Conservation (phyloP, 2,113 vertebrate species). For the Gopherus evgoodei region DNA sequence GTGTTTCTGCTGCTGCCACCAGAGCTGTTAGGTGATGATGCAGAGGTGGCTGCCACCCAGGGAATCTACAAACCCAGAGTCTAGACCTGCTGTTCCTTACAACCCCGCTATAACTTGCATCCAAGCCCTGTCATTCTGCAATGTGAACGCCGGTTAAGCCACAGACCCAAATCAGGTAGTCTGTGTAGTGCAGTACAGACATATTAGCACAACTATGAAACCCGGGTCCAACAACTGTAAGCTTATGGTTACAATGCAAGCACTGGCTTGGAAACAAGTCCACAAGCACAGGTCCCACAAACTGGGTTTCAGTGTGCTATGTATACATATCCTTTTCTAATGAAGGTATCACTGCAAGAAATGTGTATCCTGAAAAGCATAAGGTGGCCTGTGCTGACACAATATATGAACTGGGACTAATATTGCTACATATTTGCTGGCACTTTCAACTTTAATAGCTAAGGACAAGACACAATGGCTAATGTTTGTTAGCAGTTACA, state of each 20-base stretch:
- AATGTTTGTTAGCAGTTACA: not conserved
- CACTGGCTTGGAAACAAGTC: not conserved
- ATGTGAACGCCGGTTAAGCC: not conserved
- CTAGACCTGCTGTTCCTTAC: no score
- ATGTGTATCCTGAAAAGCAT: not conserved
- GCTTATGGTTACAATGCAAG: not conserved
- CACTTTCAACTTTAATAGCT: not conserved
- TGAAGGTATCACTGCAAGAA: not conserved
- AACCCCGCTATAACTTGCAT: not conserved
- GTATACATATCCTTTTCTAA: not conserved
- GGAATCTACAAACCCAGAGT: not conserved
- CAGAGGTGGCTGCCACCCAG: not conserved
- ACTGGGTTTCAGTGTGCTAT: not conserved
- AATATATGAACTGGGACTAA: not conserved
- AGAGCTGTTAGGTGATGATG: no score
- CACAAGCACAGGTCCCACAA: not conserved
- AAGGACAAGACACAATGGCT: not conserved
- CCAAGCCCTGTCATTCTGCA: not conserved
- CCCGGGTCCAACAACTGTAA: not conserved
- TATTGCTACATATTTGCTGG: not conserved
- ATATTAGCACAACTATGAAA: not conserved
- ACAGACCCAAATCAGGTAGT: not conserved
- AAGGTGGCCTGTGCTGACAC: not conserved
- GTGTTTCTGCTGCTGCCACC: no score
- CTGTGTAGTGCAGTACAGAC: not conserved